Base-by-base conservation (phyloP, 2,113 vertebrate species). In the Leucosticte australis region DNA sequence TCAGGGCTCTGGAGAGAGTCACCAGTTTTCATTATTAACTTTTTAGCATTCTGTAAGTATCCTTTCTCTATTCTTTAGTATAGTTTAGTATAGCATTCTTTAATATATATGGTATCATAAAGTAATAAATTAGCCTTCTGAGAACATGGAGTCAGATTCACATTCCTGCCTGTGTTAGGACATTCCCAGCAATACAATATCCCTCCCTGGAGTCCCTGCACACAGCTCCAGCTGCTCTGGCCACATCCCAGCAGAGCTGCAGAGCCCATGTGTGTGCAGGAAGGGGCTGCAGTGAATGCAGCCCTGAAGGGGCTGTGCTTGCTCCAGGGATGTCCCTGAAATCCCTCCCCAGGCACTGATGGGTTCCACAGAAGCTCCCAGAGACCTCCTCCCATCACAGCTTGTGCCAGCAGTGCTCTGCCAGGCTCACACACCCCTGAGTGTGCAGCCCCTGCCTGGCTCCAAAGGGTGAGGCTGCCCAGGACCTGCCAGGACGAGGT, bases 321-420 rank as follows among this genome's bases (percentile, higher is more conserved):
- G 52, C 74, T 50, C 49, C 74, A 50, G 64, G 5, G 16, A 10
- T 74, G 69, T 24, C 81, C 53, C 44, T 6, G 30, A 50, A 57
- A 52, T 31, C 50, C 68, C 41, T 92, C 41, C 4, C 22, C 18
- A 0, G 20, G 35, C 2, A 0, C 23, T 21, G 39, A 9, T 0
- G 33, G 84, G 57, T 17, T 71, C 41, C 20, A 0, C 2, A 47
- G 18, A 74, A 81, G 69, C 78, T 90, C 91, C 76, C 50, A 57
- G 78, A 64, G 35, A 18, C 10, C 55, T 31, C 7, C 47, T 37
- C 28, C 55, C 21, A 1, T 1, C 3, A 0, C 11, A 2, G 59
- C 2, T 4, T 37, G 77, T 46, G 35, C 41, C 57, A 52, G 35
- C 5, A 8, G 76, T 26, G 90, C 41, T 2, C 8, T 2, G 5